These are phyloP conservation scores for Apostichopus japonicus DNA, from an alignment of 35 echinoderm and acorn worm genomes.

Conservation along the genomic window DNA sequence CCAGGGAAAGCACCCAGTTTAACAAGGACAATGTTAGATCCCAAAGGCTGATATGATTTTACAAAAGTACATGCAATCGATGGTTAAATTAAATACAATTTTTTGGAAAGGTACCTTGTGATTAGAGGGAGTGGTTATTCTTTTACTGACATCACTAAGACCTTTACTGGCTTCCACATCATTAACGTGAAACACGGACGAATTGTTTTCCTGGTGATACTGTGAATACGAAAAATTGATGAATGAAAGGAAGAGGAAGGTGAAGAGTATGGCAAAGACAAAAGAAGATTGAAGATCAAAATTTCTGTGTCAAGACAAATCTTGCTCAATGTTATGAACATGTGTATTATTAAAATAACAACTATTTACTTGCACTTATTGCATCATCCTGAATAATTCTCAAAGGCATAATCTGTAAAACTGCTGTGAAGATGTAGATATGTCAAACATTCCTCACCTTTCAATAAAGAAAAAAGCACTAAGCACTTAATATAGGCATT, in stretches of 20 bases:
- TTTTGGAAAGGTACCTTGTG: conserved; percentile 51
- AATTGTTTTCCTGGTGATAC: conserved; percentile 59
- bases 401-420: no score
- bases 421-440: no score
- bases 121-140: conserved; percentile 61
- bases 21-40: conserved; percentile 1
- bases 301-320: not conserved
- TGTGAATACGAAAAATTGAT: conserved; percentile 13
- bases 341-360: no score
- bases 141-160: conserved; percentile 45
- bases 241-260: not conserved
- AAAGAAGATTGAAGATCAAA: not conserved
- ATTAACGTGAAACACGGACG: conserved; percentile 60
- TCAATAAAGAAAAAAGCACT: no score
- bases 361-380: no score
- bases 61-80: not conserved
- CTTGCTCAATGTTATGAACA: no score
- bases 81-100: not conserved
- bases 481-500: no score
- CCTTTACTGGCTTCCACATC: conserved; percentile 52
- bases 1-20: not conserved
- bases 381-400: no score
- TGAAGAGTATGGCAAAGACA: not conserved
- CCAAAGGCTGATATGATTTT: not conserved
- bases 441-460: no score